Evolutionary conservation across 37 sponge, comb jelly and placozoan species (phyloP).

Genomic region (Petrosia ficiformis): DNA sequence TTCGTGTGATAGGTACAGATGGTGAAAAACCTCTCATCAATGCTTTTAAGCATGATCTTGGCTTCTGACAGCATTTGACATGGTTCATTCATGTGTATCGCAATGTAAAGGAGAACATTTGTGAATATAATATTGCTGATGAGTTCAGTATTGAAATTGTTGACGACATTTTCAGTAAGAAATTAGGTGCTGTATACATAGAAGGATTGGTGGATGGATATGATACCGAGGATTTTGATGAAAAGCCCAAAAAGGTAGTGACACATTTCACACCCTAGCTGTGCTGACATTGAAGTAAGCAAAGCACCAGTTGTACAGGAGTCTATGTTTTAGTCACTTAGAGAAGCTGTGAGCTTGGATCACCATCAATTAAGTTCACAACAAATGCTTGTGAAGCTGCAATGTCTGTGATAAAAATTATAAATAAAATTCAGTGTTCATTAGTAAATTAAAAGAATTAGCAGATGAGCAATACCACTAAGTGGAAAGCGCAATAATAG

Average conservation of each 20-base stretch:
- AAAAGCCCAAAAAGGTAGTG: neutral
- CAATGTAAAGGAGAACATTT: conserved; percentile 36
- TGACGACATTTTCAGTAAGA: conserved; percentile 27
- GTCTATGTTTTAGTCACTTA: conserved; percentile 7
- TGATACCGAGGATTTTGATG: conserved; percentile 13
- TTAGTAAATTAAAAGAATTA: conserved; percentile 3
- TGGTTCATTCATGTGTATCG: conserved; percentile 47
- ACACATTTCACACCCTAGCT: neutral
- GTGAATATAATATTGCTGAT: conserved; percentile 10
- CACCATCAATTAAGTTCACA: conserved; percentile 31
- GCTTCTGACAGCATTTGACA: conserved; percentile 24
- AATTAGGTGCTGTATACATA: conserved; percentile 15
- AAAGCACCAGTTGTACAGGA: neutral
- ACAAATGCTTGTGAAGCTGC: conserved; percentile 14
- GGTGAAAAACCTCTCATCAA: conserved; percentile 33
- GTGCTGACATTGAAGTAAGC: neutral
- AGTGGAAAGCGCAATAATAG: conserved; percentile 42
- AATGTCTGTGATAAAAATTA: neutral
- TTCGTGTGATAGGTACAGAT: conserved; percentile 48
- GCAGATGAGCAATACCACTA: conserved; percentile 26
- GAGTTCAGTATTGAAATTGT: conserved; percentile 13
- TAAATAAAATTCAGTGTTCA: neutral
- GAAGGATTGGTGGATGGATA: conserved; percentile 43
- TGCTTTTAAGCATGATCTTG: conserved; percentile 48
- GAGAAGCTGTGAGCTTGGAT: conserved; percentile 24